A percentile compares a stretch with the other conserved stretches of the same genome.
These are phyloP conservation scores for Microtus richardsoni DNA, from an alignment of 2,113 vertebrate species.

Conservation along the genomic window DNA sequence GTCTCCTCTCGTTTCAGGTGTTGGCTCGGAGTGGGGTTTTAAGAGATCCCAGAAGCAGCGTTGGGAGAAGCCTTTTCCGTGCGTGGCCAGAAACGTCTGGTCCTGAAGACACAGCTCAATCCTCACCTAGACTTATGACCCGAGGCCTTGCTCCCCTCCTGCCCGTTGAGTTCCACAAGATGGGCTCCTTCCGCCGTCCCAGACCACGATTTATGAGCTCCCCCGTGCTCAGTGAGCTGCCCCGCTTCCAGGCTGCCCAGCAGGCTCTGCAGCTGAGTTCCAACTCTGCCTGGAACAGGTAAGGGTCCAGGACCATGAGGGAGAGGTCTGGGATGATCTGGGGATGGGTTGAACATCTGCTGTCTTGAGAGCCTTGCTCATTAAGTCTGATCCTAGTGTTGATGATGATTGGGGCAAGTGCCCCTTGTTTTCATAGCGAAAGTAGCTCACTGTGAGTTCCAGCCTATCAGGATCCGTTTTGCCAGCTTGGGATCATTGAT, in stretches of 20 bases:
- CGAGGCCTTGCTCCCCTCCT: constrained; percentile 74
- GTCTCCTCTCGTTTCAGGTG: constrained; percentile 67
- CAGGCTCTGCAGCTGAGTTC: constrained; percentile 92
- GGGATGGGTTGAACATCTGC: neutral
- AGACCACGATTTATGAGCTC: constrained; percentile 97
- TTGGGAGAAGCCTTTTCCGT: neutral
- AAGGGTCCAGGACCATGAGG: neutral
- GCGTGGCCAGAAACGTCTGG: constrained; percentile 7
- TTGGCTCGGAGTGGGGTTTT: constrained; percentile 35
- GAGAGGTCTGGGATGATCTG: neutral
- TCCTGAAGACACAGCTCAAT: constrained; percentile 52
- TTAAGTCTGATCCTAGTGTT: neutral
- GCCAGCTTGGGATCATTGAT: neutral
- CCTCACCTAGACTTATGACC: constrained; percentile 84
- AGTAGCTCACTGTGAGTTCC: neutral
- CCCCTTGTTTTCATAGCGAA: neutral
- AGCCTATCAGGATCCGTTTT: neutral
- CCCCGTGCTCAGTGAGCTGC: constrained; percentile 94
- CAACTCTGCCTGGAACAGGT: constrained; percentile 97
- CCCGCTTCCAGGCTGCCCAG: constrained; percentile 88
- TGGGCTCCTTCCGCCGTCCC: constrained; percentile 89
- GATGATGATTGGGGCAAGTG: neutral
- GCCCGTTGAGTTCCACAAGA: constrained; percentile 81
- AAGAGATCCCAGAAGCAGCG: neutral
- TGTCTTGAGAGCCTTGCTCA: neutral